Conservation (phyloP, 2,888 invertebrate genomes). For the Clistopyga incitator region DNA sequence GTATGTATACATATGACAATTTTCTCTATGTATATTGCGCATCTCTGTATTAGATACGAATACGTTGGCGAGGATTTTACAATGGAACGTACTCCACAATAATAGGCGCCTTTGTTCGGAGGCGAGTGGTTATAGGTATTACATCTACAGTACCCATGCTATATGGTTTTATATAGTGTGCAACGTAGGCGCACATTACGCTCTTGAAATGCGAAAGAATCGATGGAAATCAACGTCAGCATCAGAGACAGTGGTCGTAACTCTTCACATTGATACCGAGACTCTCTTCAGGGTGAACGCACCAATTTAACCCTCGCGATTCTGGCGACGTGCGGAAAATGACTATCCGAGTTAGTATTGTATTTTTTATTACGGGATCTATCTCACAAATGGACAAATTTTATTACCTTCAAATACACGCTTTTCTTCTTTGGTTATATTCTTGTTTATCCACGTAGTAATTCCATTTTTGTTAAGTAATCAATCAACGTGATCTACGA, state of each 20-base stretch:
- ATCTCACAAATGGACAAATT: no score
- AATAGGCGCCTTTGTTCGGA: constrained; percentile 81
- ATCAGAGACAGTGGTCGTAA: constrained; percentile 7
- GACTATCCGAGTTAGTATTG: not conserved
- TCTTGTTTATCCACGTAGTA: no score
- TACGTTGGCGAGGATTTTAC: constrained; percentile 62
- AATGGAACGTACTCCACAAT: constrained; percentile 77
- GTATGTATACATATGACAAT: constrained; percentile 8
- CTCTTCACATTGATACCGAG: constrained; percentile 4
- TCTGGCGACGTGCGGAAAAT: not conserved
- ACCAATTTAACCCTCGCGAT: not conserved
- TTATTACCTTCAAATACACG: no score
- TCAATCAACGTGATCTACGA: no score
- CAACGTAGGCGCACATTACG: constrained; percentile 1
- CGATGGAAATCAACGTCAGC: constrained; percentile 22
- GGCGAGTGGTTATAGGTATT: constrained; percentile 23
- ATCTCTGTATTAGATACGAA: constrained; percentile 22
- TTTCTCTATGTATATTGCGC: not conserved
- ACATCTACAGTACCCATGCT: not conserved
- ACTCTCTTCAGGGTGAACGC: not conserved
- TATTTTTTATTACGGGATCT: no score
- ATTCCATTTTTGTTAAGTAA: no score
- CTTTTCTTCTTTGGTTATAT: no score
- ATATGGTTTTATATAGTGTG: not conserved
- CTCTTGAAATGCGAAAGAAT: constrained; percentile 43